Conservation (phyloP, 1,140 invertebrate species). For the Arctopsyche grandis region DNA sequence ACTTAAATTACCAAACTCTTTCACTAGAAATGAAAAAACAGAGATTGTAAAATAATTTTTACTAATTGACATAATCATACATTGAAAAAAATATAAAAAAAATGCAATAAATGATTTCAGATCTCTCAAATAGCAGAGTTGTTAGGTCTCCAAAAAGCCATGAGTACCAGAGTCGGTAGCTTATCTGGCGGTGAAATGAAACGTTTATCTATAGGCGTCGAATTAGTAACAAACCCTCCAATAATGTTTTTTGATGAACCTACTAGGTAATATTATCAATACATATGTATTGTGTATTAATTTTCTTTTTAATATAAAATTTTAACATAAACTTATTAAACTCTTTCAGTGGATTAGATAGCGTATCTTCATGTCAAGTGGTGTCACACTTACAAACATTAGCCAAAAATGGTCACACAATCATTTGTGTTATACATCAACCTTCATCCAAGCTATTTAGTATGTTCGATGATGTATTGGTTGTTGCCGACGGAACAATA, state of each 20-base stretch:
- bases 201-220: slow-evolving; percentile 83
- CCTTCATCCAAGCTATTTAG: slow-evolving; percentile 86
- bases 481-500: slow-evolving; percentile 69
- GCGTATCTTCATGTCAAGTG: slow-evolving; percentile 76
- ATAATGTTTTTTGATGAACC: slow-evolving; percentile 77
- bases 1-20: slow-evolving; percentile 84
- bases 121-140: slow-evolving; percentile 69
- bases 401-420: slow-evolving; percentile 77
- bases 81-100: background rate
- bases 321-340: background rate
- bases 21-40: slow-evolving; percentile 76
- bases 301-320: background rate
- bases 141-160: slow-evolving; percentile 69
- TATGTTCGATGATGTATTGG: slow-evolving; percentile 73
- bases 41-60: slow-evolving; percentile 74
- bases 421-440: slow-evolving; percentile 90
- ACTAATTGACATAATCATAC: background rate
- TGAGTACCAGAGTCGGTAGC: slow-evolving; percentile 71
- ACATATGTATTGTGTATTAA: slow-evolving; percentile 9
- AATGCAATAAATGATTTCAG: slow-evolving; percentile 57
- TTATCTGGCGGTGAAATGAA: slow-evolving; percentile 89
- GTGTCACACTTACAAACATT: slow-evolving; percentile 74
- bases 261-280: slow-evolving; percentile 64
- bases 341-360: slow-evolving; percentile 75
- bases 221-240: slow-evolving; percentile 84